A percentile compares a stretch with the other conserved stretches of the same genome.
phyloP scores from a whole-genome alignment of 2,888 invertebrate species.

The Chydorus sphaericus region DNA sequence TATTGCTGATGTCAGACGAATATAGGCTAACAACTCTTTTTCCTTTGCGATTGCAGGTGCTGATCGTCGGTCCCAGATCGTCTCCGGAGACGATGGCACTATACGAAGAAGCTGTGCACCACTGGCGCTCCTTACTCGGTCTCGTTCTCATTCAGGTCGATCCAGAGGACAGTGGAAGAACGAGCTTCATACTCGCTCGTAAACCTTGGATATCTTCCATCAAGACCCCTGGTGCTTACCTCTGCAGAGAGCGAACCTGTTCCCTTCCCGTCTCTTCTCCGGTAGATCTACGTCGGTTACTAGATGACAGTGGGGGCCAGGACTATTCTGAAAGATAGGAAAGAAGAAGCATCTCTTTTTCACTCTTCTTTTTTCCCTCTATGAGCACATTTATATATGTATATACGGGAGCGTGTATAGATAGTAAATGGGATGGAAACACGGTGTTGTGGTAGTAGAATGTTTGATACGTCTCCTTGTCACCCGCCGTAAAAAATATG shows the following conservation, averaged over 20 bases:
- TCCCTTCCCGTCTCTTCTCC: constrained; percentile 56
- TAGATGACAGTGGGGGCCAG: no score
- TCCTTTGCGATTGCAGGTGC: constrained; percentile 6
- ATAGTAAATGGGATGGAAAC: no score
- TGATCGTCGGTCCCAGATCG: constrained; percentile 37
- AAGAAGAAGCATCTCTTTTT: background rate
- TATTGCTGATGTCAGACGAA: no score
- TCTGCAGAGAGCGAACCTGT: constrained; percentile 62
- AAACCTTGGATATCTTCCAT: constrained; percentile 31
- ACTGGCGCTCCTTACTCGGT: constrained; percentile 46
- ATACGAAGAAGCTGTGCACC: constrained; percentile 43
- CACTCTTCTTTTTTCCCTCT: background rate
- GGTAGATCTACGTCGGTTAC: constrained; percentile 41
- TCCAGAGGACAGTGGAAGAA: constrained; percentile 23
- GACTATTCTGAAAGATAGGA: no score
- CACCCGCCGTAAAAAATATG: no score
- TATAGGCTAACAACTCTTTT: no score
- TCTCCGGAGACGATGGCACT: constrained; percentile 47
- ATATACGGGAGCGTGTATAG: no score
- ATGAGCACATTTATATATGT: background rate
- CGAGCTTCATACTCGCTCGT: constrained; percentile 27
- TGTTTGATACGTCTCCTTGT: no score
- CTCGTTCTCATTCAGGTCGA: constrained; percentile 49
- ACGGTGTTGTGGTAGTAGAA: background rate
- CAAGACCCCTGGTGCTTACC: constrained; percentile 41